Percentiles rank a stretch among this genome's conserved stretches.
These are phyloP conservation scores for Bombus soroeensis DNA, from an alignment of 1,140 invertebrate species.

Conservation along the genomic window DNA sequence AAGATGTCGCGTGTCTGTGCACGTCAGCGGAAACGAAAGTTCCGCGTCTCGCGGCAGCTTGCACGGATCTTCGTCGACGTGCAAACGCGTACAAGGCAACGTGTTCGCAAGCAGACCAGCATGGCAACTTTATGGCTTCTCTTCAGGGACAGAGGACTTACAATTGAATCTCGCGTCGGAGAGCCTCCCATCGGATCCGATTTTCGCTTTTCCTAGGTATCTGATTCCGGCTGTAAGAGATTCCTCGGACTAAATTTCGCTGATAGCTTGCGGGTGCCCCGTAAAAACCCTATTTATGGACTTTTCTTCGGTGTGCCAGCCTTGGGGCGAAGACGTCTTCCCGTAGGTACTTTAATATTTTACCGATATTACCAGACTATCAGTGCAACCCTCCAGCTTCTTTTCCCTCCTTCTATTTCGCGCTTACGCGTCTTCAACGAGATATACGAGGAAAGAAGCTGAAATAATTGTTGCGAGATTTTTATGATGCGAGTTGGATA, in stretches of 20 bases:
- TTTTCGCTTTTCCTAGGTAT: constrained; percentile 51
- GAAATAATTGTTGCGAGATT: no score
- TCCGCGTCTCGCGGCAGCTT: constrained; percentile 16
- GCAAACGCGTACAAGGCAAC: background rate
- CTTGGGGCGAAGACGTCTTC: no score
- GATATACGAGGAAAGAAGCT: no score
- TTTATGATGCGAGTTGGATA: no score
- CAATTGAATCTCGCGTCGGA: constrained; percentile 12
- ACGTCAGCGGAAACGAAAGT: constrained; percentile 37
- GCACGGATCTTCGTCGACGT: constrained; percentile 25
- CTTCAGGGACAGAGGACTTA: background rate
- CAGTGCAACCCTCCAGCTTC: no score
- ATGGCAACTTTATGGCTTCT: constrained; percentile 26
- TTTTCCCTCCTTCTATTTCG: no score
- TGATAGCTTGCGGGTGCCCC: background rate
- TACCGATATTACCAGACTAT: no score
- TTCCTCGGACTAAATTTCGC: background rate
- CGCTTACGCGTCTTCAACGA: no score
- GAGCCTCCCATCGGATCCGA: constrained; percentile 31
- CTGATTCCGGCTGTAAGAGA: background rate
- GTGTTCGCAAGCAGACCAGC: background rate
- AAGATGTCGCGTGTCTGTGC: background rate
- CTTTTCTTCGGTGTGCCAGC: no score
- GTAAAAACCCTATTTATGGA: no score
- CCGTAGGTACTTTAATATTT: no score